phyloP scores from a whole-genome alignment of 1,140 invertebrate species.

The Caenorhabditis remanei region DNA sequence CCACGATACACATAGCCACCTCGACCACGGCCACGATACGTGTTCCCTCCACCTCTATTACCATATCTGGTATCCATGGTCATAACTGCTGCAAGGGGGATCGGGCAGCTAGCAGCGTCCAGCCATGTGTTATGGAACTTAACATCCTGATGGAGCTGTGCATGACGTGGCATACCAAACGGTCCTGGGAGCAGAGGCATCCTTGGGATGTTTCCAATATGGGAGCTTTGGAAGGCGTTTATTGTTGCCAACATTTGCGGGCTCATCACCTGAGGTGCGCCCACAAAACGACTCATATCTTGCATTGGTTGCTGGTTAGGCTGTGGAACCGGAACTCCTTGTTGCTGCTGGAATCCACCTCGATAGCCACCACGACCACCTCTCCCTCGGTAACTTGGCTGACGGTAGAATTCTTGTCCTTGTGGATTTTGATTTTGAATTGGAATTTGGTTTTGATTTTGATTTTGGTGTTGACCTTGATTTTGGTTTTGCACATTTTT shows the following conservation, averaged over 20 bases:
- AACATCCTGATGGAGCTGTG: not conserved
- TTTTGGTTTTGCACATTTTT: not conserved
- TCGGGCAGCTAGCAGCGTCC: not conserved
- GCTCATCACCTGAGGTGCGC: not conserved
- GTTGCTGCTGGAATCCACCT: conserved; percentile 4
- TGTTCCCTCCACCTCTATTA: not conserved
- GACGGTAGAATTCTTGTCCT: not conserved
- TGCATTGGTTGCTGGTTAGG: not conserved
- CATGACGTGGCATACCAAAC: conserved; percentile 17
- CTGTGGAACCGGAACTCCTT: not conserved
- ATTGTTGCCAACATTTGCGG: conserved; percentile 17
- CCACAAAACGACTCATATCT: not conserved
- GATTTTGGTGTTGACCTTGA: too few species aligned
- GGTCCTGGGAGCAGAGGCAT: not conserved
- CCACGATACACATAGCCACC: not conserved
- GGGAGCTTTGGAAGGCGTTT: conserved; percentile 13
- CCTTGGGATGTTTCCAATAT: conserved; percentile 8
- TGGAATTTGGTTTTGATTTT: too few species aligned
- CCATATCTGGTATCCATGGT: conserved; percentile 30
- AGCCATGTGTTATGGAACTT: conserved; percentile 44
- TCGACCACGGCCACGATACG: not conserved
- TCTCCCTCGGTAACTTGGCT: conserved; percentile 6
- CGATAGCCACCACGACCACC: conserved; percentile 21
- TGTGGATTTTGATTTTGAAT: not conserved
- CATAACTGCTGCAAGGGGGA: conserved; percentile 2